Base-by-base conservation (phyloP, 2,888 invertebrate genomes). In the Drosophila imparisetae region DNA sequence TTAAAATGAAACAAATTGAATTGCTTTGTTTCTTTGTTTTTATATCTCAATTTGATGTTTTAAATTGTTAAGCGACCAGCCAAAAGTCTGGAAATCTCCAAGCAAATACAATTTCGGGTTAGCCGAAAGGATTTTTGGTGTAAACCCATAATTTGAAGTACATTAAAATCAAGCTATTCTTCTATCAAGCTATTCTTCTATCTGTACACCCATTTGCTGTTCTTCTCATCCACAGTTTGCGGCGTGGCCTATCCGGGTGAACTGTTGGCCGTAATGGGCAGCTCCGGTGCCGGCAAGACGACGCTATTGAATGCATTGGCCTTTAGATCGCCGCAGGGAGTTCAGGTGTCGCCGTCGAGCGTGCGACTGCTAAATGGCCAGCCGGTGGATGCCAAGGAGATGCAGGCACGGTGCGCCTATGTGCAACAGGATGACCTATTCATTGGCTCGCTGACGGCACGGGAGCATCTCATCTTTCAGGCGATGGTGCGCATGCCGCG, bases 381-480 rank as follows among this genome's bases (percentile, higher is more conserved):
- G 84, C 95, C 95, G 4, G 95, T 97, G 1, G 95, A 95, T 15
- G 95, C 96, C 21, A 95, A 95, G 70, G 95, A 95, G 45, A 94
- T 96, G 89, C 96, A 96, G 61, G 96, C 96, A 11, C 94, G 97
- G 40, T 96, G 97, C 24, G 98, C 98, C 0, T 98, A 98, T 87
- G 98, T 98, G 0, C 98, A 98, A 91, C 98, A 98, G 92, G 97
- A 98, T 86, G 98, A 98, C 92, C 93, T 98, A 60, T 98, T 98
- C 91, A 96, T 98, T 81, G 97, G 97, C 0, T 97, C 97, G 0
- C 94, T 98, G 54, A 98, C 98, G 2, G 98, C 98, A 0, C 94
- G 95, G 73, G 98, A 98, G 90, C 98, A 98, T 93, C 94, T 98
- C 7, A 94, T 96, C 55, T 98, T 98, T 91, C 97, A 97, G 95